A percentile compares a stretch with the other conserved stretches of the same genome.
These are phyloP conservation scores for Sphinx pinastri DNA, from an alignment of 2,888 invertebrate genomes.

Conservation along the genomic window DNA sequence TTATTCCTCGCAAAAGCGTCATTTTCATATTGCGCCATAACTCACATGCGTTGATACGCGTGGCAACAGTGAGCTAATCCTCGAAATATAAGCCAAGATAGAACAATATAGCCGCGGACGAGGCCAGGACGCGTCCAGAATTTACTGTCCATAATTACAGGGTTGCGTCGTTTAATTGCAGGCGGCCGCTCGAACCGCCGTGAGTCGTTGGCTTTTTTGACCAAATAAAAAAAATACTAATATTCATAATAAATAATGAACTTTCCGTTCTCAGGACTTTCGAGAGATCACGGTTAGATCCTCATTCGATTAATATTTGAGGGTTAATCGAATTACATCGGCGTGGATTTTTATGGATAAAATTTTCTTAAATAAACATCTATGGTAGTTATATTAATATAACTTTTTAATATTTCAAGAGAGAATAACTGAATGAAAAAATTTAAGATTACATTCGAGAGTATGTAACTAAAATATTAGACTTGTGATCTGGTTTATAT, in stretches of 20 bases:
- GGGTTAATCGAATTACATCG: constrained; percentile 42
- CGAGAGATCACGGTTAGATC: constrained; percentile 73
- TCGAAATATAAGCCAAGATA: constrained; percentile 64
- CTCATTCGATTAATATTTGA: constrained; percentile 69
- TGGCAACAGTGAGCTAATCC: constrained; percentile 62
- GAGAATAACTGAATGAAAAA: not conserved
- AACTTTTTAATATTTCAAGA: not conserved
- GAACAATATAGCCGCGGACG: constrained; percentile 73
- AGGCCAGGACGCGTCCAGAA: constrained; percentile 87
- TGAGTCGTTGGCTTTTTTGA: constrained; percentile 75
- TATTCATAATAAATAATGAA: constrained; percentile 85
- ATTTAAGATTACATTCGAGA: too few relatives aligned
- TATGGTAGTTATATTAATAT: not conserved
- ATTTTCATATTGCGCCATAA: not conserved
- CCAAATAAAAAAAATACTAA: constrained; percentile 84
- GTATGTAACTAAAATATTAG: too few relatives aligned
- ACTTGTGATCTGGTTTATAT: too few relatives aligned
- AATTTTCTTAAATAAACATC: not conserved
- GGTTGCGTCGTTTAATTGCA: constrained; percentile 92
- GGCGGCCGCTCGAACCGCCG: constrained; percentile 75
- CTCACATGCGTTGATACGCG: not conserved
- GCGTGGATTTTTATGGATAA: not conserved
- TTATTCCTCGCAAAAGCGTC: not conserved
- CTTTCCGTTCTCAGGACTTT: constrained; percentile 72
- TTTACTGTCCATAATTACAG: constrained; percentile 94